Base-by-base conservation (phyloP, 2,888 invertebrate species). In the Perizoma flavofasciatum region DNA sequence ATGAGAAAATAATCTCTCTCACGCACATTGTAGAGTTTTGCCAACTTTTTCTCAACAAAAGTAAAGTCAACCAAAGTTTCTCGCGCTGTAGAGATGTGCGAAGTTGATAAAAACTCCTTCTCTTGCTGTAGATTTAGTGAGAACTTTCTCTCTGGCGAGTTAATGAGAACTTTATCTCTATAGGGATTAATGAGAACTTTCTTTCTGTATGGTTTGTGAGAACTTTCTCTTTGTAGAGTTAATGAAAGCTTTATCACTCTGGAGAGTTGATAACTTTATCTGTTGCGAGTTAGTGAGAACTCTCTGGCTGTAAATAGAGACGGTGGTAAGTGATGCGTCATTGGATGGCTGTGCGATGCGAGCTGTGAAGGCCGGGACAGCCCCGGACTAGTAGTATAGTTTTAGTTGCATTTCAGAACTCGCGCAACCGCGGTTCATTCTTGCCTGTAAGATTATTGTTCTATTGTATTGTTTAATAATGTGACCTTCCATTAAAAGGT, bases 291-390 rank as follows among this genome's bases (percentile, higher is more conserved):
- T 1, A 22, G 39, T 33, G 39, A 11, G 39, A 47, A 54, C 34
- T 43, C 6, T 39, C 39, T 47, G 39, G 52, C 56, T 57, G 57
- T 61, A 61, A 49, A 59, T 58, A 58, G 58, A 58, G 62, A 57
- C 61, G 50, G 49, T 61, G 61, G 51, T 55, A 55, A 56, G 40
- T 57, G 51, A 48, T 48, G 47, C 43, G 34, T 55, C 49, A 49
- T 43, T 47, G 51, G 51, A 60, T 57, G 62, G 62, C 58, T 62
- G 62, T 58, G 58, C 51, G 62, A 54, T 48, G 62, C 51, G 62
- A 52, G 62, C 62, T 62, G 62, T 62, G 62, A 62, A 51, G 61
- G 47, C 58, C 58, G 58, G 61, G 50, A 22, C 22, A 22, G 22
- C 49, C 33, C 41, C 48, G 44, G 53, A 34, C 35, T 52, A 55